Base-by-base conservation (phyloP, 2,888 invertebrate genomes). In the Hoplodrina blanda region DNA sequence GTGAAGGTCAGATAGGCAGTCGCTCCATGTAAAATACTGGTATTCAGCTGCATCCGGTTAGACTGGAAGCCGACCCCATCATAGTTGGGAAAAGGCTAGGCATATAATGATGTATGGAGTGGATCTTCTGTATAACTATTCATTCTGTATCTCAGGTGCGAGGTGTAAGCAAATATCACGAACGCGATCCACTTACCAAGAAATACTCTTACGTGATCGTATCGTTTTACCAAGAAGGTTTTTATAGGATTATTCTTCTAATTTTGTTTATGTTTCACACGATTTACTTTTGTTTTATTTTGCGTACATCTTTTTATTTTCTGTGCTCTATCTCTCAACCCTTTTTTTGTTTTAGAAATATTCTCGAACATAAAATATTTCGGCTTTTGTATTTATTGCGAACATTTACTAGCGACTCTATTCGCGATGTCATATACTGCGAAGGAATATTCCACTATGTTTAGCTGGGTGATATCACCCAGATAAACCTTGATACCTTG, bases 131-230 rank as follows among this genome's bases (percentile, higher is more conserved):
- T 25, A 8, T 25, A 8, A 0, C 1, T 25, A 17, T 53, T 1
- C 13, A 19, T 20, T 10, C 11, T 54, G 10, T 4, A 17, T 46
- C 55, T 63, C 60, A 81, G 73, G 72, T 70, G 73, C 37, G 61
- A 69, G 49, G n/a, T 46, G 56, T 73, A 20, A 69, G 76, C 73
- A 81, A 76, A 83, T 75, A 83, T 73, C 61, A 78, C 53, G 67
- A 83, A 71, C 61, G 76, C 53, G 69, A 68, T 57, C 55, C 72
- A 69, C 59, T 79, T 75, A 50, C 61, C 60, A 17, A 50, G 37
- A 65, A 66, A 76, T 70, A 56, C 64, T 62, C 20, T 59, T 52
- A 66, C 53, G 62, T 63, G 37, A 44, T 59, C 67, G 63, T 66
- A 53, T 53, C 57, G 68, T 53, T 69, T 67, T 57, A 52, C 33